Percentiles rank a stretch among this genome's conserved stretches.
Conservation (phyloP, 1,140 invertebrate genomes). For the Drosophila bocqueti region DNA sequence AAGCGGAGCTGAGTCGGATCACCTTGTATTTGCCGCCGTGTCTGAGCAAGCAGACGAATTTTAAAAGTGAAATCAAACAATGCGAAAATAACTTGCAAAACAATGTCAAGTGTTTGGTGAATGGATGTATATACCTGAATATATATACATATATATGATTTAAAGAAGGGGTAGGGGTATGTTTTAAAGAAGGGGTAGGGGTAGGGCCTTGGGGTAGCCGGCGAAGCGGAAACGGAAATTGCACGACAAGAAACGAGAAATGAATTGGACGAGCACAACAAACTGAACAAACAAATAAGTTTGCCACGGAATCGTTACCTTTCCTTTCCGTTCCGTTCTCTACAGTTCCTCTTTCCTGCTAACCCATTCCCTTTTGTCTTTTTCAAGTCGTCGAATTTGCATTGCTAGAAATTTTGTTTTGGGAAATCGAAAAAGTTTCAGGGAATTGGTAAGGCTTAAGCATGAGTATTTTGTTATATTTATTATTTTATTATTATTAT, state of each 20-base stretch:
- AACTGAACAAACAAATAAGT: conserved; percentile 37
- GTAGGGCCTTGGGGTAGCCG: background rate
- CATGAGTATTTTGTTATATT: no score
- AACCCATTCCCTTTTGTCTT: background rate
- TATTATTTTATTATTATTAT: no score
- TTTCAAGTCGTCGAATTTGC: background rate
- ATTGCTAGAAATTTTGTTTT: background rate
- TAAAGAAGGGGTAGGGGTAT: background rate
- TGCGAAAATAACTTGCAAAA: conserved; percentile 78
- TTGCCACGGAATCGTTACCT: conserved; percentile 27
- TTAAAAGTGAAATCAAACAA: conserved; percentile 82
- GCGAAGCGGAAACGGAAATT: conserved; percentile 47
- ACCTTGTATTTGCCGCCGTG: conserved; percentile 47
- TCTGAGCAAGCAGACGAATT: conserved; percentile 73
- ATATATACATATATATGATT: background rate
- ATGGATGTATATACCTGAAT: conserved; percentile 16
- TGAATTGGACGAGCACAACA: conserved; percentile 37
- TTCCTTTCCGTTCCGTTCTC: conserved; percentile 6
- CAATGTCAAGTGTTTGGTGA: conserved; percentile 67
- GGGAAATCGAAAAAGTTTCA: background rate
- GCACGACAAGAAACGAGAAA: conserved; percentile 39
- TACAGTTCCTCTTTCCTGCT: background rate
- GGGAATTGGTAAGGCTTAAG: background rate
- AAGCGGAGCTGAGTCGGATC: conserved; percentile 13
- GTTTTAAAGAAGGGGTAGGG: background rate